Evolutionary conservation across 2,888 invertebrate genomes (phyloP).

Genomic region (Acrocyrtus sp.): DNA sequence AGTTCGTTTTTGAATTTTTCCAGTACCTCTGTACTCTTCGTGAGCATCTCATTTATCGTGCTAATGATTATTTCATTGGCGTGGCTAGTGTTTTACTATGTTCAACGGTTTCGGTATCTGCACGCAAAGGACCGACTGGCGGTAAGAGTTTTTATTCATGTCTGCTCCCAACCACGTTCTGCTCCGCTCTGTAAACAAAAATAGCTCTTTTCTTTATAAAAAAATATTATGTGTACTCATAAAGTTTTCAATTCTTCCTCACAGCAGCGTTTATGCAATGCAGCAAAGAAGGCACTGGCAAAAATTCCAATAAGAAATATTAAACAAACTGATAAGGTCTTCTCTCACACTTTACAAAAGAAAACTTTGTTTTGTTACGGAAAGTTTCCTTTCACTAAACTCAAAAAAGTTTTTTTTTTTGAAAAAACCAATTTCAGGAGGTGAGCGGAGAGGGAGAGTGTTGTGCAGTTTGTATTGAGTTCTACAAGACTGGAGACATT

Average conservation of each 20-base stretch:
- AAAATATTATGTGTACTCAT: no score
- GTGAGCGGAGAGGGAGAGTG: conserved; percentile 86
- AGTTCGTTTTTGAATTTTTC: conserved; percentile 65
- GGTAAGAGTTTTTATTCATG: no score
- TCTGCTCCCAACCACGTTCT: no score
- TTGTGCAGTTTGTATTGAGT: conserved; percentile 95
- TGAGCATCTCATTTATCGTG: conserved; percentile 94
- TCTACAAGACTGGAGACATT: conserved; percentile 87
- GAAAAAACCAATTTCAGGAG: no score
- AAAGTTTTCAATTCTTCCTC: conserved; percentile 64
- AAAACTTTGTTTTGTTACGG: no score
- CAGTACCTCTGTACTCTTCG: conserved; percentile 93
- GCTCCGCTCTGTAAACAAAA: no score
- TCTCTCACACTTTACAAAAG: no score
- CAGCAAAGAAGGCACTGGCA: conserved; percentile 92
- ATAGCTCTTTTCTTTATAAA: no score
- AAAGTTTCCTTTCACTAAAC: no score
- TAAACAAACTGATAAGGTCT: conserved; percentile 88
- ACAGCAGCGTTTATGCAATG: conserved; percentile 88
- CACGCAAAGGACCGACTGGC: conserved; percentile 94
- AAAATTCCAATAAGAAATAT: conserved; percentile 92
- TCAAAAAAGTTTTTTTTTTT: no score
- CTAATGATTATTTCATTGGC: conserved; percentile 94
- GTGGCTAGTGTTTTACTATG: conserved; percentile 96
- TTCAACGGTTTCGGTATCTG: conserved; percentile 92